Evolutionary conservation across 2,113 vertebrate species (phyloP), one percentile per base, ranked within the genome.

Genomic region (Aspiorhynchus laticeps): DNA sequence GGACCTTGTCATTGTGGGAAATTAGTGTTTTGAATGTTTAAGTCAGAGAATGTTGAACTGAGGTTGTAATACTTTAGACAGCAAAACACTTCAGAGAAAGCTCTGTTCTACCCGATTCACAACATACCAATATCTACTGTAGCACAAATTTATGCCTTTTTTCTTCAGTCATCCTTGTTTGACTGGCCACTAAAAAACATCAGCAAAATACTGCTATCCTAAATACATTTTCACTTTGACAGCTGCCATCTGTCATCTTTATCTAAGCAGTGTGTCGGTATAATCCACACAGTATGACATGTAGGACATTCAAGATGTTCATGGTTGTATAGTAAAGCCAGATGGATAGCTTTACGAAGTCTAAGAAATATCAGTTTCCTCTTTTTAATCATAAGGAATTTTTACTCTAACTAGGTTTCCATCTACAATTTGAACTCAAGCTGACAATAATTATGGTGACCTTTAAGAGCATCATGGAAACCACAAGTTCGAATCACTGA

Each of bases 381-480:
- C 5, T n/a, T n/a, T 43, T 75, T 46, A 43, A 43, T 26, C 21
- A 74, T 15, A n/a, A 46, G 73, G 41, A 76, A 76, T 11, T 73
- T 73, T 41, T 41, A 73, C 73, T 67, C 69, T 21, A 73, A 78
- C 2, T 53, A 41, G 8, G 26, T 53, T 53, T 78, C 38, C 17
- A 78, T 33, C 14, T 21, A 53, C 2, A 53, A 33, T 4, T 78
- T 7, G 8, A 78, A 33, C 48, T 53, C 12, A 78, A 78, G 46
- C 48, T 87, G 67, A 61, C 85, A 74, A 56, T 81, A 87, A 85
- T 81, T 59, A 80, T 8, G 12, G 75, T 75, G 81, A 89, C 77
- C 85, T 87, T 76, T 80, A 69, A 80, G 69, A 53, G 77, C 10
- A 51, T 53, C 43, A 87, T 74, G 74, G 36, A n/a, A 84, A 79